Base-by-base conservation (phyloP, 2,113 vertebrate species). In the Periophthalmodon schlosseri region DNA sequence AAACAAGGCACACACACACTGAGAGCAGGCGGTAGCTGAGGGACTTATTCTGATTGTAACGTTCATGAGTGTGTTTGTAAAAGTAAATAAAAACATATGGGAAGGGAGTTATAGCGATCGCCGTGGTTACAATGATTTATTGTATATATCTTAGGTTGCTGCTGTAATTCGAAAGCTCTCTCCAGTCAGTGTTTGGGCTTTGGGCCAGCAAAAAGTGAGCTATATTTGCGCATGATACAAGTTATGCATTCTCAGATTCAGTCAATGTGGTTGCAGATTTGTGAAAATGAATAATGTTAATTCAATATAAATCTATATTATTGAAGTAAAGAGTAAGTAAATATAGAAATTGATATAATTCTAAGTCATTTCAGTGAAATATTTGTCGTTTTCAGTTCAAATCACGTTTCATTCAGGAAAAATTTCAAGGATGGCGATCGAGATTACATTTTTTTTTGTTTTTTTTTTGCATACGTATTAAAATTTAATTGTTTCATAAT, bases 1-100 rank as follows among this genome's bases (percentile, higher is more conserved):
- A 68, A 68, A 49, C 39, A 68, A 3, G 34, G n/a, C 65, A 68
- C 44, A 44, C 66, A 49, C 12, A 49, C 46, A 68, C n/a, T 13
- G 44, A 24, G 39, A 24, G 56, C 61, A 64, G 0, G 16, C n/a
- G n/a, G n/a, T n/a, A 18, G 15, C 16, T 68, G 36, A 24, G 68
- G 67, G 72, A 46, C 24, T 15, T 21, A 12, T 39, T 73, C 57
- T 34, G 33, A 33, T 18, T 20, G 11, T 23, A n/a, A 16, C 20
- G 36, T 14, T 44, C 18, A 13, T 5, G 9, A 0, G 23, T 1
- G 4, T 52, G 16, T 52, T 52, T 5, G 10, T 44, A 44, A 44
- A 44, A 44, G 39, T 44, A 10, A 44, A 44, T 44, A 44, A 44
- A n/a, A 44, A 44, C 39, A 44, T 10, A 10, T 10, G 9, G 8